phyloP scores from a whole-genome alignment of 2,888 invertebrate species.

The Hofmannophila pseudospretella region DNA sequence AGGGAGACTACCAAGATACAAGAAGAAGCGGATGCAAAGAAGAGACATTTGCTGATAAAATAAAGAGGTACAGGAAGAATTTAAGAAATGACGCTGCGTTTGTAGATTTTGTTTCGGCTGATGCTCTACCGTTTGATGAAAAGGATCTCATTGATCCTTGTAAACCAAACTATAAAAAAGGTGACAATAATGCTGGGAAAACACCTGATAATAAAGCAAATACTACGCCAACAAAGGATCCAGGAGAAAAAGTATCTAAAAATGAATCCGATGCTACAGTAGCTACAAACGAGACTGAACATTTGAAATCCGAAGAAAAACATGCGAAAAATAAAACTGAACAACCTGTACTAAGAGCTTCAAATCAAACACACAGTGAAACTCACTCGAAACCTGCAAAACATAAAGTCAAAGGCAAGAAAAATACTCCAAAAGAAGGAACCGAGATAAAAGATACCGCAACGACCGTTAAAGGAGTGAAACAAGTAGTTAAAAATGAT shows the following conservation, averaged over 20 bases:
- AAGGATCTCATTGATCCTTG: conserved; percentile 30
- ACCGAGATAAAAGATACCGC: conserved; percentile 8
- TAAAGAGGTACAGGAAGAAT: conserved; percentile 32
- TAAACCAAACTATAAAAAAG: conserved; percentile 2
- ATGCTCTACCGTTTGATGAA: conserved; percentile 29
- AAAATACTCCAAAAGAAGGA: no score
- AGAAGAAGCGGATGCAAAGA: conserved; percentile 26
- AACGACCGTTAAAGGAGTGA: background rate
- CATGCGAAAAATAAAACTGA: no score
- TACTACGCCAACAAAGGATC: background rate
- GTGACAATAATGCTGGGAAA: background rate
- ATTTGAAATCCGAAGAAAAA: no score
- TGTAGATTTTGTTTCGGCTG: conserved; percentile 42
- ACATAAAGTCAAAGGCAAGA: background rate
- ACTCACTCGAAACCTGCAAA: background rate
- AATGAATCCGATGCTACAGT: background rate
- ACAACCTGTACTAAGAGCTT: no score
- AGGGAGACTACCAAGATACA: conserved; percentile 6
- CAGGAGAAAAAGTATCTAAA: background rate
- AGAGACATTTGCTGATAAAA: conserved; percentile 37
- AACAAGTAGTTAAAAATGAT: no score
- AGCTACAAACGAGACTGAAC: background rate
- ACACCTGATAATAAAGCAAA: background rate
- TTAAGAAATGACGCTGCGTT: conserved; percentile 38
- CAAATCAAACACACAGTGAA: no score